phyloP scores from a whole-genome alignment of 1,140 invertebrate genomes.

The Mercenaria mercenaria region DNA sequence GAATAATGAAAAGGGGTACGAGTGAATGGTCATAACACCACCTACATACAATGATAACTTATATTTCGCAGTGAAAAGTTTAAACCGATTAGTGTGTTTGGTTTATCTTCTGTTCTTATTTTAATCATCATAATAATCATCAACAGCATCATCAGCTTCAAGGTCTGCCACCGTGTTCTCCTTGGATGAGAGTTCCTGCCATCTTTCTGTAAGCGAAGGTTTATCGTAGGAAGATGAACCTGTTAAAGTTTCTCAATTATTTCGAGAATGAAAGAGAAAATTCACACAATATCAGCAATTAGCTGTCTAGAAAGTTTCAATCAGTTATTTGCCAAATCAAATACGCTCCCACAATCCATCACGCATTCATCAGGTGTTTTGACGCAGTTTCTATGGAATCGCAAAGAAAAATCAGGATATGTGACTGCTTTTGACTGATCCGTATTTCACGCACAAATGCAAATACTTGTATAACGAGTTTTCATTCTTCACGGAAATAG shows the following conservation, averaged over 20 bases:
- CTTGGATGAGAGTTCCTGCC: constrained; percentile 37
- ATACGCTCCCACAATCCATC: background rate
- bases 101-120: no score
- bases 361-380: background rate
- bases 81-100: no score
- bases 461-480: background rate
- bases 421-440: background rate
- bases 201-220: background rate
- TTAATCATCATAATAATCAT: constrained; percentile 19
- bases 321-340: background rate
- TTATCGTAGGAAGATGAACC: constrained; percentile 18
- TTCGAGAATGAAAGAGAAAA: background rate
- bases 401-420: background rate
- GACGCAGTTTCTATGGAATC: background rate
- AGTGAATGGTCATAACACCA: background rate
- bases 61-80: no score
- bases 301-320: background rate
- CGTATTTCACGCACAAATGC: constrained; percentile 8
- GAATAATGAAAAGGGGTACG: no score
- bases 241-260: background rate
- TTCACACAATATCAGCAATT: background rate
- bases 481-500: no score
- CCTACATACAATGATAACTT: no score
- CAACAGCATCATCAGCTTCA: background rate
- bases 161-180: constrained; percentile 27